Conservation (phyloP, 2,888 invertebrate genomes). For the Tridacna crocea region DNA sequence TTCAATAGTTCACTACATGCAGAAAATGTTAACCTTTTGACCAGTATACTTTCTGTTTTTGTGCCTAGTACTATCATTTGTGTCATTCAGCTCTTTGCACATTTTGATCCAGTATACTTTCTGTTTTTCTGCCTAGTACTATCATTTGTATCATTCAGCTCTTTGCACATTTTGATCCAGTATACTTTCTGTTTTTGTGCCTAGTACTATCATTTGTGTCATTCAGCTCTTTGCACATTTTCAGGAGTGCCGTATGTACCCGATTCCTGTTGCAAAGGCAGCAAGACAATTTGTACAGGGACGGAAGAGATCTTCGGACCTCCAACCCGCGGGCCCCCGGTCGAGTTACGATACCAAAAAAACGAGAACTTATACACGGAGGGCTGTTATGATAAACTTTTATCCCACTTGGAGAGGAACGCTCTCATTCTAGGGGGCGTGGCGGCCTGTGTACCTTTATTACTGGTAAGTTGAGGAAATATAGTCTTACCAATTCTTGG, state of each 20-base stretch:
- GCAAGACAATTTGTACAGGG: constrained; percentile 72
- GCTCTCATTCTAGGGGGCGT: constrained; percentile 75
- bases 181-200: no score
- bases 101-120: no score
- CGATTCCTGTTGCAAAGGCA: constrained; percentile 74
- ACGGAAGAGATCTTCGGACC: constrained; percentile 65
- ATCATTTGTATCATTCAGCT: no score
- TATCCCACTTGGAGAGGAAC: constrained; percentile 71
- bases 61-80: no score
- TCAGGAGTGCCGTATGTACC: constrained; percentile 70
- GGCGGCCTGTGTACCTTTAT: constrained; percentile 76
- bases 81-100: no score
- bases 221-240: not conserved
- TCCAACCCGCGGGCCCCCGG: constrained; percentile 63
- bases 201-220: no score
- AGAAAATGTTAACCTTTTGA: no score
- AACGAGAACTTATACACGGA: constrained; percentile 73
- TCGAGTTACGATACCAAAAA: constrained; percentile 43
- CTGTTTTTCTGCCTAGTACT: no score
- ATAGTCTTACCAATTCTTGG: no score
- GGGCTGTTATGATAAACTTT: constrained; percentile 76
- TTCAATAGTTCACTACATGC: no score
- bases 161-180: no score
- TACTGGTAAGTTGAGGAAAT: constrained; percentile 71
- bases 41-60: no score